phyloP scores from a whole-genome alignment of 2,797 vertebrate genomes.

The Neoniphon sammara region DNA sequence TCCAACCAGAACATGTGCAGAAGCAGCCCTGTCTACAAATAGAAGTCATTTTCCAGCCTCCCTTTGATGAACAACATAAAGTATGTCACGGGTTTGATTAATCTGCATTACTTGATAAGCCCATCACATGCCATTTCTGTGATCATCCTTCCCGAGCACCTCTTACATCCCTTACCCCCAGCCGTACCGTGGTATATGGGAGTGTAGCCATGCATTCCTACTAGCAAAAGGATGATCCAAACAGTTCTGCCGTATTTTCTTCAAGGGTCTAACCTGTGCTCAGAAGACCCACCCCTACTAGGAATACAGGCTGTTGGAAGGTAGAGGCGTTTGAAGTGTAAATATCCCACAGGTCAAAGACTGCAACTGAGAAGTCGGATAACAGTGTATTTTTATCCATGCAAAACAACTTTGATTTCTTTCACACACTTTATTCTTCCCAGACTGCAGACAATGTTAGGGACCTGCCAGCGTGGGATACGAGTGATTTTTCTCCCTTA shows the following conservation, averaged over 20 bases:
- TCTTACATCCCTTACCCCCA: neutral
- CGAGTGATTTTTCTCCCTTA: slow-evolving; percentile 35
- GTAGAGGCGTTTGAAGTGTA: slow-evolving; percentile 73
- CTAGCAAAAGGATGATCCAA: slow-evolving; percentile 40
- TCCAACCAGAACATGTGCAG: slow-evolving; percentile 3
- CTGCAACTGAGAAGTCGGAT: slow-evolving; percentile 56
- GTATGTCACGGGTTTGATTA: neutral
- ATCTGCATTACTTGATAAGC: slow-evolving; percentile 1
- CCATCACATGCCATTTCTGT: slow-evolving; percentile 14
- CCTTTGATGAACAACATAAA: neutral
- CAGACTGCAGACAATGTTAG: slow-evolving; percentile 52
- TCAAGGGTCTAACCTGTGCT: slow-evolving; percentile 51
- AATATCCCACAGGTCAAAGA: slow-evolving; percentile 73
- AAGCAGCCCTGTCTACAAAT: neutral
- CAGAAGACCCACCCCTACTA: slow-evolving; percentile 33
- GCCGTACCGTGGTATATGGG: no score
- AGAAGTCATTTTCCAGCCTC: neutral
- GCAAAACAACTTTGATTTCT: slow-evolving; percentile 58
- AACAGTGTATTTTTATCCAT: slow-evolving; percentile 60
- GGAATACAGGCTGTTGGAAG: slow-evolving; percentile 46
- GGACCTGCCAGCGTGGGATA: slow-evolving; percentile 43
- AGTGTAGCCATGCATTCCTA: neutral
- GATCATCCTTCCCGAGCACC: slow-evolving; percentile 19
- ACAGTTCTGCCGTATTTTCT: slow-evolving; percentile 48
- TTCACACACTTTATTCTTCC: slow-evolving; percentile 58